Evolutionary conservation across 2,888 invertebrate genomes (phyloP), one percentile per base, ranked within the genome.

Genomic region (Hyles lineata): DNA sequence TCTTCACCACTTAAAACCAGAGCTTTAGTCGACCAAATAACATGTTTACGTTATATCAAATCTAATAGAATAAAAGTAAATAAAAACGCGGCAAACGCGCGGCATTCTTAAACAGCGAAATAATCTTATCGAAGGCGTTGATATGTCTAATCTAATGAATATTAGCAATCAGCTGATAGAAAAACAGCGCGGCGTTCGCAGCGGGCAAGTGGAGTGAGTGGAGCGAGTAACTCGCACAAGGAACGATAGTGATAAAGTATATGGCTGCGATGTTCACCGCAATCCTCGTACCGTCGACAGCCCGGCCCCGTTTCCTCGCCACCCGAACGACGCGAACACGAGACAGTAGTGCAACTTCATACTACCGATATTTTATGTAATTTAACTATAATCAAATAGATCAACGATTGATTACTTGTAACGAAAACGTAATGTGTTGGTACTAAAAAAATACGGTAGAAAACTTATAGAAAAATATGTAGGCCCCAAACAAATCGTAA

Each of bases 231-330:
- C 23, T 50, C 23, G 67, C 67, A 67, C 50, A 77, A 77, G 72
- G 73, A 71, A 59, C 80, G 82, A 79, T 80, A 80, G 77, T 80
- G 78, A 83, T 80, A 80, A 67, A 79, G 77, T 84, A 82, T 83
- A 84, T 81, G 80, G 82, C 83, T 85, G 83, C 85, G 83, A 85
- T 85, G 83, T 85, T 83, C 79, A 79, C 87, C 85, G 83, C 87
- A 86, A 85, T 86, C 82, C 83, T 85, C 80, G 79, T 77, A 81
- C 80, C 80, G 80, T 76, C 81, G 80, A 77, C 76, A 74, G 79
- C 79, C 76, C 83, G 82, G 82, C 82, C 82, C 82, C 82, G 82
- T 82, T 83, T 81, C 82, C 79, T 78, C 78, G 77, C 75, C 52
- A 70, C 50, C 29, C 23, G 43, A 23, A 21, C 67, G 55, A 50